phyloP scores from a whole-genome alignment of 1,140 invertebrate species.

The roundworm (Caenorhabditis elegans) region DNA sequence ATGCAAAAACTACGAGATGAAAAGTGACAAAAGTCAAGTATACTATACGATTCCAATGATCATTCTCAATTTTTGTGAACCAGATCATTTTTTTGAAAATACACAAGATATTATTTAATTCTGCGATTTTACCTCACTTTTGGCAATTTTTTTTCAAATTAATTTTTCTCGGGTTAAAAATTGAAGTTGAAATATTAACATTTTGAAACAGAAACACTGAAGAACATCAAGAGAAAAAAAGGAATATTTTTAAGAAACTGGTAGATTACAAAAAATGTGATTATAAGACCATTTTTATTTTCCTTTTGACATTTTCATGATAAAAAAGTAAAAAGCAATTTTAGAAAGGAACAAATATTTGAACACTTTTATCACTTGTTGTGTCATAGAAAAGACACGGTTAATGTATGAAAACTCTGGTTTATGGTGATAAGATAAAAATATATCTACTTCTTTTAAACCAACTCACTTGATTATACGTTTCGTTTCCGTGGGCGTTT shows the following conservation, averaged over 20 bases:
- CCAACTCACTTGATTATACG: conserved; percentile 6
- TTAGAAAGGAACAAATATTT: not conserved
- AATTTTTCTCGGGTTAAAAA: no score
- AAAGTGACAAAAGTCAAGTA: not conserved
- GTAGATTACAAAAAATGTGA: no score
- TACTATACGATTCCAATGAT: not conserved
- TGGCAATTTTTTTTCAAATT: no score
- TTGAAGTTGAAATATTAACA: no score
- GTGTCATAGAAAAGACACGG: not conserved
- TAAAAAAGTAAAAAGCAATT: not conserved
- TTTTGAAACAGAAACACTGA: no score
- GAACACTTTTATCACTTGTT: conserved; percentile 5
- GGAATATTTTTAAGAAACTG: no score
- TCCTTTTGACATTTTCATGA: not conserved
- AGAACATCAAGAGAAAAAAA: no score
- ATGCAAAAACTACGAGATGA: not conserved
- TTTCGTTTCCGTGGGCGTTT: conserved; percentile 6
- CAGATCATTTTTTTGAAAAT: no score
- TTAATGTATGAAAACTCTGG: not conserved
- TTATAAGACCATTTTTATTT: not conserved
- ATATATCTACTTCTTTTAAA: not conserved
- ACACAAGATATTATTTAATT: no score
- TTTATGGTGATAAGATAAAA: not conserved
- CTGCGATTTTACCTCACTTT: no score
- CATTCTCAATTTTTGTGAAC: no score